Evolutionary conservation across 2,888 invertebrate species (phyloP).

Genomic region (Argyresthia goedartella): DNA sequence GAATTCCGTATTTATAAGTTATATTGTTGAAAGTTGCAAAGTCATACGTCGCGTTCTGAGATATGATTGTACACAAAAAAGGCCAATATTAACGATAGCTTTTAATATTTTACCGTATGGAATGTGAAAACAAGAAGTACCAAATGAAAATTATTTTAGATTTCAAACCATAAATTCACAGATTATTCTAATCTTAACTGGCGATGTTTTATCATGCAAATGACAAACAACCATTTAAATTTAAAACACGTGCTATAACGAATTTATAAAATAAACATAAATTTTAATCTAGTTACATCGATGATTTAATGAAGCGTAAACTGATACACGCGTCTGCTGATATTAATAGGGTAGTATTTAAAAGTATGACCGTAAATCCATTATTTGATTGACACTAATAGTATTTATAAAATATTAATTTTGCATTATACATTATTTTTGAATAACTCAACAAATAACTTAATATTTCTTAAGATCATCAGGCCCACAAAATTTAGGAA

Average conservation of each 20-base stretch:
- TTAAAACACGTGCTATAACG: neutral
- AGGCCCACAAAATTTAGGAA: neutral
- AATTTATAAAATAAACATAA: neutral
- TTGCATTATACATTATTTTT: too few species aligned
- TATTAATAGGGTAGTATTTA: too few species aligned
- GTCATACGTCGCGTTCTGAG: too few species aligned
- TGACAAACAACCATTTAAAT: neutral
- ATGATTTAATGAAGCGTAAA: neutral
- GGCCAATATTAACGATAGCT: too few species aligned
- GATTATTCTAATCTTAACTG: neutral
- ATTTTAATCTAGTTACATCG: neutral
- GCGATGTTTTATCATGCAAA: slow-evolving; percentile 1
- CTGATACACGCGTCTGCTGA: neutral
- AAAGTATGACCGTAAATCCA: too few species aligned
- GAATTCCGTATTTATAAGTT: too few species aligned
- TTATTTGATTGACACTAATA: too few species aligned
- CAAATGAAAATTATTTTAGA: neutral
- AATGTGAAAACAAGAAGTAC: slow-evolving; percentile 1
- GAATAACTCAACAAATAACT: too few species aligned
- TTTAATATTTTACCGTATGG: neutral
- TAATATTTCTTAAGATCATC: too few species aligned
- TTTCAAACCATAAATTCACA: neutral
- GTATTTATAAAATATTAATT: too few species aligned
- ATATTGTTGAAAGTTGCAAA: too few species aligned
- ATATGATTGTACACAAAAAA: too few species aligned